phyloP scores from a whole-genome alignment of 2,888 invertebrate genomes.

The Pyrgus malvae region DNA sequence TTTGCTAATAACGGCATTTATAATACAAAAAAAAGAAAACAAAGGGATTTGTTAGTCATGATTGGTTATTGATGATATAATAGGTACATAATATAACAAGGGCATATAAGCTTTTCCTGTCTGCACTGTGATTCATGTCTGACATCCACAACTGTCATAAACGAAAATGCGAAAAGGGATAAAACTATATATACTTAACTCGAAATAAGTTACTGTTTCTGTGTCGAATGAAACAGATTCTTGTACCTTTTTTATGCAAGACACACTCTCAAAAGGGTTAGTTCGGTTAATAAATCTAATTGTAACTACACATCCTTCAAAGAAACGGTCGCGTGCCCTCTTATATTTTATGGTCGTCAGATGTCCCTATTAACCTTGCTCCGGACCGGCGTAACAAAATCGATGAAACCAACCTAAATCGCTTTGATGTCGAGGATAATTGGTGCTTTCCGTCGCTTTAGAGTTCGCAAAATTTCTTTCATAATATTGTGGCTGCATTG shows the following conservation, averaged over 20 bases:
- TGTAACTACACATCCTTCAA: slow-evolving; percentile 19
- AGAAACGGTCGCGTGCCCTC: slow-evolving; percentile 14
- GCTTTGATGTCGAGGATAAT: slow-evolving; percentile 14
- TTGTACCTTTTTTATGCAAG: no score
- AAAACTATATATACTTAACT: no score
- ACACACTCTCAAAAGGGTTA: no score
- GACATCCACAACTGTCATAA: no score
- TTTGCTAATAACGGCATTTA: background rate
- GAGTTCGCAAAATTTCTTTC: slow-evolving; percentile 16
- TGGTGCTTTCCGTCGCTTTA: slow-evolving; percentile 11
- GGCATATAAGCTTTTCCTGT: no score
- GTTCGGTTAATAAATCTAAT: slow-evolving; percentile 21
- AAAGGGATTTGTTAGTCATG: background rate
- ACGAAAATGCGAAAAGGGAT: no score
- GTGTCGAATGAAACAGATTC: background rate
- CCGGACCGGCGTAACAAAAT: slow-evolving; percentile 14
- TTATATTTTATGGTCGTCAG: slow-evolving; percentile 21
- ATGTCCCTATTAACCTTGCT: slow-evolving; percentile 25
- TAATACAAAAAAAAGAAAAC: slow-evolving; percentile 4
- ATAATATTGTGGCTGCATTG: slow-evolving; percentile 5
- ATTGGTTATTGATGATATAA: no score
- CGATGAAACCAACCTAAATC: slow-evolving; percentile 15
- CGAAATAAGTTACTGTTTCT: no score
- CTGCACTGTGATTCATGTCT: no score
- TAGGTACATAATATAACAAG: no score